Base-by-base conservation (phyloP, 2,113 vertebrate species). In the Centrocercus urophasianus region DNA sequence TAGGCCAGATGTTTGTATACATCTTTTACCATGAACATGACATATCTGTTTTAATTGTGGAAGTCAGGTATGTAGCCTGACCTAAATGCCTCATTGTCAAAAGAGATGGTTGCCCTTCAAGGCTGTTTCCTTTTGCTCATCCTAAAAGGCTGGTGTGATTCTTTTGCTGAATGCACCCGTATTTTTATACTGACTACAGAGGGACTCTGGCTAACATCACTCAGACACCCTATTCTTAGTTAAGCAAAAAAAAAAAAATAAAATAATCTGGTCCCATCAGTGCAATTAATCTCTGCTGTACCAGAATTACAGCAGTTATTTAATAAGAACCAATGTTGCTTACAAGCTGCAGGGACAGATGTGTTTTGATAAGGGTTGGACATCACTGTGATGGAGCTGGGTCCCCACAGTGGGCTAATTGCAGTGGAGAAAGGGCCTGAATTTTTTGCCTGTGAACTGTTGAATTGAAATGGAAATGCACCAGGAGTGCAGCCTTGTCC, bases 321-420 rank as follows among this genome's bases (percentile, higher is more conserved):
- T 50, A 47, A 79, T 25, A 73, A 79, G 21, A 40, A 34, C 1
- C 4, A 27, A 34, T 65, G 64, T 73, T 73, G 43, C 54, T 79
- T 56, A 8, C 36, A 5, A 86, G 69, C 64, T 22, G 32, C 75
- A 71, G 65, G 27, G 45, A 24, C 76, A 45, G 88, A 73, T 32
- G 28, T 38, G 32, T 50, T 74, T 54, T 76, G 81, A 18, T 78
- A 65, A 72, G 52, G 60, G 74, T 80, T 71, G 77, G 70, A 63
- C 30, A 30, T 72, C 6, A 45, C 70, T 52, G 86, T 2, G 2
- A 43, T 69, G 57, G 79, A 83, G 69, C 25, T 28, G 32, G 64
- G 59, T 72, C 54, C 86, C 81, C 21, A 38, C 86, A 81, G 5
- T 84, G 86, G 69, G 75, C 89, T 82, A 32, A 78, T 89, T 96